These are phyloP conservation scores for Aptenodytes patagonicus DNA, from an alignment of 2,113 vertebrate genomes.

Conservation along the genomic window DNA sequence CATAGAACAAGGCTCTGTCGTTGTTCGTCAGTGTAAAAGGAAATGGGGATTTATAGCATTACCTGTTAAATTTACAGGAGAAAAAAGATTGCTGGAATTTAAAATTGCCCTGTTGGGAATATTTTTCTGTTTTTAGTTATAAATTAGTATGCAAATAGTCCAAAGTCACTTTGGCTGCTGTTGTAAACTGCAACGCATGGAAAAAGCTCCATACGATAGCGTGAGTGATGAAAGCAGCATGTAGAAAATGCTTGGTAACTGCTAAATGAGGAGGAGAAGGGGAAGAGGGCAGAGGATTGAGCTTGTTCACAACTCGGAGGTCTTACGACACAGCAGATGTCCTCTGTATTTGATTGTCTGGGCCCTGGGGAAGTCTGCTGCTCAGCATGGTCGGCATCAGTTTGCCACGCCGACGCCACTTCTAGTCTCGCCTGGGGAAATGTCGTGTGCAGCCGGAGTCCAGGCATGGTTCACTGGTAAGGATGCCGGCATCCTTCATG, in stretches of 20 bases:
- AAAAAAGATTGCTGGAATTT: not conserved
- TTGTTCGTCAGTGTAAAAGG: not conserved
- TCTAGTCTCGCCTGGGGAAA: not conserved
- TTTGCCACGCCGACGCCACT: not conserved
- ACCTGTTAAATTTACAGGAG: not conserved
- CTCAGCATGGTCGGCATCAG: not conserved
- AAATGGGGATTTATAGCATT: slow-evolving; percentile 22
- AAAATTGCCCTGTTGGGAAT: not conserved
- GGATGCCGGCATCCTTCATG: rapidly evolving
- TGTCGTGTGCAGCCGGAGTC: rapidly evolving
- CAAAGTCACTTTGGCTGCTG: not conserved
- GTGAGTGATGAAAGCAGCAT: not conserved
- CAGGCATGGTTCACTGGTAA: not conserved
- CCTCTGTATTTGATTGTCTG: not conserved
- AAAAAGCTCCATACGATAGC: not conserved
- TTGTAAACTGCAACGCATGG: not conserved
- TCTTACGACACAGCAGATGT: not conserved
- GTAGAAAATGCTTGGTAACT: not conserved
- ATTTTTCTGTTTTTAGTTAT: slow-evolving; percentile 15
- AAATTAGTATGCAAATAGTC: slow-evolving; percentile 25
- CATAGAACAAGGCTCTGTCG: not conserved
- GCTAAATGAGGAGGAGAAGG: not conserved
- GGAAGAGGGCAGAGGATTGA: not conserved
- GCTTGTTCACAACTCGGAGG: not conserved
- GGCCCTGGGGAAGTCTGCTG: not conserved